These are phyloP conservation scores for Corbicula japonica DNA, from an alignment of 2,888 invertebrate species.

Conservation along the genomic window DNA sequence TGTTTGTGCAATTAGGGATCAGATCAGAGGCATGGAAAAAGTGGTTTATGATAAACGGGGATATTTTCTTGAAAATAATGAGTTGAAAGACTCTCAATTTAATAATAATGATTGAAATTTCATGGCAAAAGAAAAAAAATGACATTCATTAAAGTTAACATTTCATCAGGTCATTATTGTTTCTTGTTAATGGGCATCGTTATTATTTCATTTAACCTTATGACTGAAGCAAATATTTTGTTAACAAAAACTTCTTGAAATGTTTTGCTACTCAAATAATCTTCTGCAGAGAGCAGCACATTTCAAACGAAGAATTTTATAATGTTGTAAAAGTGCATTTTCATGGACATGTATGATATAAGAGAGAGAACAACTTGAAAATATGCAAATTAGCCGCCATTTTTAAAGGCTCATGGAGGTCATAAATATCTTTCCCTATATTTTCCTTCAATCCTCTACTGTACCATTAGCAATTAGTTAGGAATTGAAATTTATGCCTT, in stretches of 20 bases:
- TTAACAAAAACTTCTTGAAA: too few relatives aligned
- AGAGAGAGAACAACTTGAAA: too few relatives aligned
- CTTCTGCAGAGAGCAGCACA: too few relatives aligned
- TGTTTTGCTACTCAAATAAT: too few relatives aligned
- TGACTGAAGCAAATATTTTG: too few relatives aligned
- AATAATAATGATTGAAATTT: constrained; percentile 18
- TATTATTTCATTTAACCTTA: too few relatives aligned
- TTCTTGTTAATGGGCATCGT: too few relatives aligned
- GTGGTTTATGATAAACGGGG: constrained; percentile 24
- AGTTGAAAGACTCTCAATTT: constrained; percentile 29
- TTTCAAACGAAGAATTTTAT: too few relatives aligned
- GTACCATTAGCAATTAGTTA: constrained; percentile 30
- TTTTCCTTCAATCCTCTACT: constrained; percentile 20
- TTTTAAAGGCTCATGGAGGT: neutral
- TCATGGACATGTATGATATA: too few relatives aligned
- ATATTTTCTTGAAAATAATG: constrained; percentile 3
- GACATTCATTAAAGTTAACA: neutral
- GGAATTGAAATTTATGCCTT: constrained; percentile 36
- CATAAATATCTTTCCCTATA: constrained; percentile 9
- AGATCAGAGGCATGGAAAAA: constrained; percentile 4
- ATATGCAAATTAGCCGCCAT: too few relatives aligned
- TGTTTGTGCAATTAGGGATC: constrained; percentile 30
- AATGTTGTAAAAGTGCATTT: too few relatives aligned
- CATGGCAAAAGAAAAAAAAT: constrained; percentile 5
- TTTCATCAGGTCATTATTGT: neutral